Evolutionary conservation across 2,888 invertebrate species (phyloP).

Genomic region (Drosophila birchii): DNA sequence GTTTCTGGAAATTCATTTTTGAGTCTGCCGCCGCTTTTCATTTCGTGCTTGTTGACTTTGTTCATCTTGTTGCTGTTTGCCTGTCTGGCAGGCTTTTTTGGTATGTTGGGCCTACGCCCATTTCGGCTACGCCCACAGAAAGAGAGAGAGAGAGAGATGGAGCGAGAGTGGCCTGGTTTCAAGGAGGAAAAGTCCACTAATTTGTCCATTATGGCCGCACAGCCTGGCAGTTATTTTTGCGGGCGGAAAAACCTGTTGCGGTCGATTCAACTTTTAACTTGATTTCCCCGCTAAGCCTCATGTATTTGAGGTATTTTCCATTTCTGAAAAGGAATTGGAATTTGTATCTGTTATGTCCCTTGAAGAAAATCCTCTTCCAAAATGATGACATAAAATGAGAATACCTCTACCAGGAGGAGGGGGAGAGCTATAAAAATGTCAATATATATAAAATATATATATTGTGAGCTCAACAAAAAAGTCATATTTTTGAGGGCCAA

Average conservation of each 20-base stretch:
- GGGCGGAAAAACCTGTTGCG: slow-evolving; percentile 65
- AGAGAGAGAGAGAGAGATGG: too few relatives aligned
- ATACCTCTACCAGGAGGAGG: not conserved
- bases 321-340: slow-evolving; percentile 1
- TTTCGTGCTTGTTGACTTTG: slow-evolving; percentile 28
- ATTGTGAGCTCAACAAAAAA: slow-evolving; percentile 1
- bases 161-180: not conserved
- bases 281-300: slow-evolving; percentile 31
- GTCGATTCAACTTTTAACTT: slow-evolving; percentile 67
- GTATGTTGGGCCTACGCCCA: slow-evolving; percentile 9
- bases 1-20: slow-evolving; percentile 34
- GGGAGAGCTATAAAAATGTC: not conserved
- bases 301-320: slow-evolving; percentile 1
- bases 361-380: not conserved
- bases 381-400: slow-evolving; percentile 9
- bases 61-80: slow-evolving; percentile 9
- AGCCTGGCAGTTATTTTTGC: slow-evolving; percentile 15
- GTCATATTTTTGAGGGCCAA: not conserved
- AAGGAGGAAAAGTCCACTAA: slow-evolving; percentile 57
- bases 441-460: slow-evolving; percentile 1
- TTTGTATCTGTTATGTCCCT: not conserved
- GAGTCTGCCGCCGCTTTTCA: slow-evolving; percentile 17
- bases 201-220: slow-evolving; percentile 67
- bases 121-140: slow-evolving; percentile 21
- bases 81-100: slow-evolving; percentile 10